Evolutionary conservation across 1,140 invertebrate species (phyloP), one percentile per base, ranked within the genome.

Genomic region (Cyclargus thomasi): DNA sequence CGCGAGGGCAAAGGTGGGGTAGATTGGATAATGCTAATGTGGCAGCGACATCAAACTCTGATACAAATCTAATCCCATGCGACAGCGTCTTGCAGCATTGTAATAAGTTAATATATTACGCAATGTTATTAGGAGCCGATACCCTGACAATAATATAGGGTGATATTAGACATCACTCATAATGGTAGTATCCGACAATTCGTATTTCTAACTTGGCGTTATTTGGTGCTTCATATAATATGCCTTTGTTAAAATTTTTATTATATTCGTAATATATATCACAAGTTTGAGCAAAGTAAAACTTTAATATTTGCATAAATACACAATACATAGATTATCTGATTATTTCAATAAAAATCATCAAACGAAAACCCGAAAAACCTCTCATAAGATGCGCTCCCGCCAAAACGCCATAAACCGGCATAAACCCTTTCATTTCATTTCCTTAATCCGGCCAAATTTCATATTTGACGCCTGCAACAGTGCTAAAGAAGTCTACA

Each of bases 21-120:
- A 84, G 80, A 86, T 86, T 81, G 78, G 78, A 76, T 80, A 83
- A 84, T 87, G 80, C 79, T 79, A 87, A 87, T 87, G 57, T 74
- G 68, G 74, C 72, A 85, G 29, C 29, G 80, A 84, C 75, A 78
- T 84, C 83, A 85, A 83, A 84, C 83, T 85, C 85, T 75, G 77
- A 82, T 87, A 87, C 83, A 66, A 87, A 84, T 79, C 67, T 70
- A 71, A 62, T 79, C 79, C 80, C 76, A 69, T 21, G 73, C 36
- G 75, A 20, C 47, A 10, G 53, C n/a, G 22, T 18, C 17, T 35
- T 64, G 63, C 2, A 10, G 22, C 29, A 29, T 14, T 21, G 17
- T 16, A 20, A 36, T 35, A 18, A 35, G 21, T 36, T 20, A 64
- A 14, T 59, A 64, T 68, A 63, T 63, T 63, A 63, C 53, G 17